Evolutionary conservation across 2,797 vertebrate genomes (phyloP), one percentile per base, ranked within the genome.

Genomic region (Microcaecilia unicolor): DNA sequence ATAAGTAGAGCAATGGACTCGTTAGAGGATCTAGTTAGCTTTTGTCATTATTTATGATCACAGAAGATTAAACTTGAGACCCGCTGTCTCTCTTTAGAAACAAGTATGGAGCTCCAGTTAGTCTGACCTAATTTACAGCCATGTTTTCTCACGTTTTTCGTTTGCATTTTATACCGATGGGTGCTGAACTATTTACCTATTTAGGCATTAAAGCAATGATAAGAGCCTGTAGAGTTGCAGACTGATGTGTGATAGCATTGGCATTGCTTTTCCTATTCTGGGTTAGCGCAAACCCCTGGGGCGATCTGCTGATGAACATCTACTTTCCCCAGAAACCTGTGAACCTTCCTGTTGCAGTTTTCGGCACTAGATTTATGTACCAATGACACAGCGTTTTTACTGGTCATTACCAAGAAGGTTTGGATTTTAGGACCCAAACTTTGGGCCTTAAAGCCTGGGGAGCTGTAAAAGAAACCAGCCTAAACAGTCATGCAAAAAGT

Each of bases 1-100:
- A 79, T 97, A 90, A 88, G 72, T 69, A 55, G 55, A 72, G 29
- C 30, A 59, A 18, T 38, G 40, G 31, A 35, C 43, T 51, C 11
- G 7, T 59, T 60, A 48, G 57, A 62, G 61, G 66, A 64, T 44
- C 48, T 50, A 41, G 55, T 56, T 47, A 37, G 50, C 43, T 34
- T 58, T 63, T 67, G 50, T 61, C 48, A 67, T 49, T 37, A 45
- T 69, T 58, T 62, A 44, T 61, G 49, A 37, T 55, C 64, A 64
- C 38, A 55, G 28, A 49, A 38, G 49, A 50, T 52, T 37, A 30
- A 61, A 39, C 28, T 61, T n/a, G 46, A 37, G 34, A 31, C 43
- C 58, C 43, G 34, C 32, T 56, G 64, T 66, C 51, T 45, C 37
- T 32, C 50, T 59, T 37, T 21, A 34, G 41, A 25, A 44, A 42